Evolutionary conservation across 2,888 invertebrate species (phyloP), one percentile per base, ranked within the genome.

Genomic region (Tenthredo notha): DNA sequence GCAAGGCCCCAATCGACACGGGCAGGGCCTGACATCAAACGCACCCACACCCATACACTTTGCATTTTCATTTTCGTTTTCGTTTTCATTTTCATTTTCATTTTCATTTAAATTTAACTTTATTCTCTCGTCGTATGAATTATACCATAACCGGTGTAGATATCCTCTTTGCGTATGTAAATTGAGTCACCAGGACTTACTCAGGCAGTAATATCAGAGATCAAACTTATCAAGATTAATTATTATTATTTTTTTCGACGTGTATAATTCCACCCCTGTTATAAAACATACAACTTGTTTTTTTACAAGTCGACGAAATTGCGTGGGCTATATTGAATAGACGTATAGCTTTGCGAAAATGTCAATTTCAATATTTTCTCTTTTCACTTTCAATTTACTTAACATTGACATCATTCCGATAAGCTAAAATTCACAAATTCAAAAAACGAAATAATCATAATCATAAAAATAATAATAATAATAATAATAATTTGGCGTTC

Each of bases 1-100:
- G 65, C 70, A 50, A 33, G n/a, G 47, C n/a, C 47, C 82, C 85
- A 85, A 85, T 85, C 85, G 82, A 43, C 72, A 72, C 54, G 85
- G 72, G n/a, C 29, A 37, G 29, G 54, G 77, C 77, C 43, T 50
- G 54, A 33, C 77, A 77, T 77, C 77, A 77, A 77, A 77, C 77
- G 77, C 18, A 50, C 15, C 77, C 77, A 33, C 54, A n/a, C n/a
- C n/a, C n/a, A n/a, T n/a, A n/a, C n/a, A 33, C 77, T 77, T 82
- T 85, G 72, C 72, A 85, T 85, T 74, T 82, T 72, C 54, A 54
- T 50, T 50, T 18, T 50, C 50, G 50, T 77, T 29, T 18, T 29
- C 50, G 54, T 77, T 29, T 18, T 50, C 50, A 50, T 75, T 75
- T 65, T n/a, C 72, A 54, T 77, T 82, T 85, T 54, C 72, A 85